Evolutionary conservation across 2,888 invertebrate genomes (phyloP), one percentile per base, ranked within the genome.

Genomic region (Mesoligia furuncula): DNA sequence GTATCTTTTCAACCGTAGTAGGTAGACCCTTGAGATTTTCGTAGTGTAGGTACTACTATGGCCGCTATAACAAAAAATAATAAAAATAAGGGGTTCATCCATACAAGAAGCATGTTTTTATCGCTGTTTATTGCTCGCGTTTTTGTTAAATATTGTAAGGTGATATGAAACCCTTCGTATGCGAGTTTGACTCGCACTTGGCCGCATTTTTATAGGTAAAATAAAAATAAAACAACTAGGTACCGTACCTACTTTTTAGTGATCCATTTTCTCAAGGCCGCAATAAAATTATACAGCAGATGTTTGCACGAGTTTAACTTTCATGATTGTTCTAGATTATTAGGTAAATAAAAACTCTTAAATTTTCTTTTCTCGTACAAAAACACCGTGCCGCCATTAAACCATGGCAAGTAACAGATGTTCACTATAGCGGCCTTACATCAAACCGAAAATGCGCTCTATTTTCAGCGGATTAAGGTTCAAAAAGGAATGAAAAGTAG

Each of bases 261-360:
- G 17, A 77, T 48, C 17, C 61, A 24, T 31, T 70, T 65, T 65
- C 42, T 4, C 27, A 54, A 65, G 42, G 36, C 20, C 59, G 9
- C 31, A 59, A 66, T 80, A 79, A 83, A 84, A 79, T 79, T 84
- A 79, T 81, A 79, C 80, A 72, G 27, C 80, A 81, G 61, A 79
- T 84, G 79, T 67, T 71, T 61, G 42, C 4, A 51, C n/a, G n/a
- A 78, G 70, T 65, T 71, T 17, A 79, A 83, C 54, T 80, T 83
- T 31, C 45, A 71, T 72, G 54, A 79, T 79, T 62, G 45, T 61
- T 54, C 45, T 20, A 82, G 54, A 48, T 62, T 68, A 82, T 68
- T 59, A 80, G 62, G 61, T 71, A 79, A 81, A 73, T 71, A 71
- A 83, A 61, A 61, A 81, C 61, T 71, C 54, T 61, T 51, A 62